These are phyloP conservation scores for Leptopilina myrica DNA, from an alignment of 2,888 invertebrate genomes.

Conservation along the genomic window DNA sequence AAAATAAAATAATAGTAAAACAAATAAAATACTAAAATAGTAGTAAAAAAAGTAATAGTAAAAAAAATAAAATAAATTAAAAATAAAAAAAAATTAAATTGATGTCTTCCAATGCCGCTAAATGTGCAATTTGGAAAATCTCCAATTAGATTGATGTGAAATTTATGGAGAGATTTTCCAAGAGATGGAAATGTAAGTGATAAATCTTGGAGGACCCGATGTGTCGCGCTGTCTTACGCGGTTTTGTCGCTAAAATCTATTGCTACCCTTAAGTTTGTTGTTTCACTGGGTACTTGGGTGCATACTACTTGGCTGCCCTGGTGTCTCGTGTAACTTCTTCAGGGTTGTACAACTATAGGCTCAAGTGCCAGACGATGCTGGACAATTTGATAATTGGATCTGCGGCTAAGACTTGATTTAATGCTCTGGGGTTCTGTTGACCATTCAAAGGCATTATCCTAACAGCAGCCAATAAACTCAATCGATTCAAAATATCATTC, in stretches of 20 bases:
- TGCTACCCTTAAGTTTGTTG: constrained; percentile 59
- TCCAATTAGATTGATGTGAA: background rate
- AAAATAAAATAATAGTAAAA: too few species aligned
- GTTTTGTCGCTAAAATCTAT: constrained; percentile 70
- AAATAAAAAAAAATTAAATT: too few species aligned
- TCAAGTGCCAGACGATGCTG: constrained; percentile 64
- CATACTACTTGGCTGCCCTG: constrained; percentile 47
- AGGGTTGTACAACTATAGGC: constrained; percentile 49
- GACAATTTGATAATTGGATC: constrained; percentile 76
- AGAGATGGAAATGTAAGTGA: constrained; percentile 57
- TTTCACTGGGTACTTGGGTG: constrained; percentile 13
- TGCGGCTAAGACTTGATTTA: constrained; percentile 72
- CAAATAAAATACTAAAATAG: too few species aligned
- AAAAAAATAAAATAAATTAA: too few species aligned
- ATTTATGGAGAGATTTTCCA: background rate
- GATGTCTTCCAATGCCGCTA: too few species aligned
- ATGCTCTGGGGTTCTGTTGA: constrained; percentile 68
- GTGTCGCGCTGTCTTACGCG: constrained; percentile 66
- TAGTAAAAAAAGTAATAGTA: too few species aligned
- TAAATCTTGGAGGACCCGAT: constrained; percentile 65
- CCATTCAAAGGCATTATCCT: constrained; percentile 56
- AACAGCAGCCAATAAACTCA: constrained; percentile 12
- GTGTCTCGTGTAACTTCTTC: constrained; percentile 48
- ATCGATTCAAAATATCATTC: constrained; percentile 8
- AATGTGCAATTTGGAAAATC: too few species aligned